phyloP scores from a whole-genome alignment of 1,140 invertebrate genomes.

The Elymnias hypermnestra region DNA sequence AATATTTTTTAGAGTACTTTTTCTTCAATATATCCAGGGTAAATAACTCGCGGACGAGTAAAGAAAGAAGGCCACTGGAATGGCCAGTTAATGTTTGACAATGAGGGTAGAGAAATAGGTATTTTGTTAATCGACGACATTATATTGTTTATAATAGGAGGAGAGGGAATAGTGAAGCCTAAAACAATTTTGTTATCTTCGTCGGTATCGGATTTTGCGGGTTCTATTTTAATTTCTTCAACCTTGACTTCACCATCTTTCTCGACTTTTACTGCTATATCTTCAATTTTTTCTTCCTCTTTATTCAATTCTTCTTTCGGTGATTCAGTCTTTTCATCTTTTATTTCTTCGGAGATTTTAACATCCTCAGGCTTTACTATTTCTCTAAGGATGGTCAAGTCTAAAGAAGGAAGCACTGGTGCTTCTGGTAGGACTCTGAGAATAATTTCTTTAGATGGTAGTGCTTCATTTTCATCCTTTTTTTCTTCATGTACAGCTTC shows the following conservation, averaged over 20 bases:
- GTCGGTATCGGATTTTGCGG: too few relatives aligned
- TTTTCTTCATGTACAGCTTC: not conserved
- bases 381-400: not conserved
- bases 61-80: not conserved
- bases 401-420: not conserved
- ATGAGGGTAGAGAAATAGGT: not conserved
- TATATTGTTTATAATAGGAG: too few relatives aligned
- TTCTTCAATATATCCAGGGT: not conserved
- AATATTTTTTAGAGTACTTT: not conserved
- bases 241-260: not conserved
- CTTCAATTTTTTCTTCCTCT: not conserved
- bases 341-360: not conserved
- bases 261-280: not conserved
- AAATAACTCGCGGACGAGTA: not conserved
- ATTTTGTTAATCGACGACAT: not conserved
- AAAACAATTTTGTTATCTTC: too few relatives aligned
- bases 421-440: not conserved
- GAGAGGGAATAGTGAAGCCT: not conserved
- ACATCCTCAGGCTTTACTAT: not conserved
- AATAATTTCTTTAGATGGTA: not conserved
- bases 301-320: not conserved
- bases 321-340: not conserved
- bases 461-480: not conserved
- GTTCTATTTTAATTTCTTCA: not conserved
- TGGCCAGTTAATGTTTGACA: not conserved